phyloP scores from a whole-genome alignment of 2,888 invertebrate species.

The Epinotia demarniana region DNA sequence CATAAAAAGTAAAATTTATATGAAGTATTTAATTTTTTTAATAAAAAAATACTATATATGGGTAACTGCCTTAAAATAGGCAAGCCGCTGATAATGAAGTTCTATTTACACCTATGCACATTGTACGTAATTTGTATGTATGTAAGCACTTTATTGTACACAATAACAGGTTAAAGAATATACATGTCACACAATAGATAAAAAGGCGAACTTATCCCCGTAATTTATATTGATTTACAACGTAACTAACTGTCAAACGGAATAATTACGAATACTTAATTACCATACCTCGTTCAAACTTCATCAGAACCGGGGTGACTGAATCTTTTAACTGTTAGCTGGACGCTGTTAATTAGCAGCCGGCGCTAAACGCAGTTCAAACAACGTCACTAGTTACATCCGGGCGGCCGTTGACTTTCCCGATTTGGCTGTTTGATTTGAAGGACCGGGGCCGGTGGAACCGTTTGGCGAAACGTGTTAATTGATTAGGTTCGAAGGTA shows the following conservation, averaged over 20 bases:
- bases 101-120: too few species aligned
- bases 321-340: slow-evolving; percentile 39
- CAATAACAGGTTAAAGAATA: too few species aligned
- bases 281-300: background rate
- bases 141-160: too few species aligned
- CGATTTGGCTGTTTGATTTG: slow-evolving; percentile 46
- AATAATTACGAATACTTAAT: background rate
- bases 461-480: slow-evolving; percentile 17
- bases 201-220: too few species aligned
- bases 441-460: background rate
- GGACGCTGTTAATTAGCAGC: slow-evolving; percentile 34
- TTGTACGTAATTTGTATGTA: too few species aligned
- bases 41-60: too few species aligned
- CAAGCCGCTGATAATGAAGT: too few species aligned
- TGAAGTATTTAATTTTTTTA: too few species aligned
- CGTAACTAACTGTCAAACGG: background rate
- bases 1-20: too few species aligned
- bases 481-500: slow-evolving; percentile 12
- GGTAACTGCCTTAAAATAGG: too few species aligned
- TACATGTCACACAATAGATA: too few species aligned
- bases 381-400: slow-evolving; percentile 56
- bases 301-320: slow-evolving; percentile 21
- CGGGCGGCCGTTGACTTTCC: slow-evolving; percentile 48
- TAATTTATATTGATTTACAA: too few species aligned
- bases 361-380: slow-evolving; percentile 50